Evolutionary conservation across 2,113 vertebrate species (phyloP), one percentile per base, ranked within the genome.

Genomic region (Erinaceus europaeus): DNA sequence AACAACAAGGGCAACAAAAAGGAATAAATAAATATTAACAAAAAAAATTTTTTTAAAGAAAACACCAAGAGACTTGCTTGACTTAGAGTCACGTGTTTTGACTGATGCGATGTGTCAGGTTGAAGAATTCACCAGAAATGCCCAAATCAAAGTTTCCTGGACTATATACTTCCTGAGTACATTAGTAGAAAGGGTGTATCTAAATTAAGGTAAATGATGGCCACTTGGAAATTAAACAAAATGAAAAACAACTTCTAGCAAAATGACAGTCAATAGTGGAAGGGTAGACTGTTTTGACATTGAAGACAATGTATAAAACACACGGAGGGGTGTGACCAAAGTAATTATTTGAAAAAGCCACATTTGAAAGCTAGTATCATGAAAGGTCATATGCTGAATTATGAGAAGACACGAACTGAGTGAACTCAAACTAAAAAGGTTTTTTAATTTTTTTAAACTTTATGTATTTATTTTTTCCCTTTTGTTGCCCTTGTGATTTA

Each of bases 381-480:
- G 73, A 84, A 93, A 91, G 76, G 74, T 82, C 88, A 82, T 84
- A 44, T 38, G 17, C n/a, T 67, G 81, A 23, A 25, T 46, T 80
- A 48, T 71, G 84, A 65, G 83, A 69, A 86, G 38, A 62, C 80
- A n/a, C 55, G 75, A 75, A 90, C 80, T 53, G 90, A 86, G 88
- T 88, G 69, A 75, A 40, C 52, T 93, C 36, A 61, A 79, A 90
- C 67, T 84, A 74, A 91, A 52, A 44, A 77, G 78, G 27, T 75
- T 82, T 76, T n/a, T n/a, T n/a, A n/a, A n/a, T n/a, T n/a, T n/a
- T n/a, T n/a, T n/a, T n/a, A n/a, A n/a, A n/a, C n/a, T n/a, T n/a
- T n/a, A n/a, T n/a, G n/a, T n/a, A n/a, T n/a, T n/a, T n/a, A n/a
- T n/a, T n/a, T n/a, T n/a, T n/a, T n/a, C n/a, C n/a, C n/a, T n/a